phyloP scores from a whole-genome alignment of 2,797 vertebrate genomes.

The Amblyraja radiata region DNA sequence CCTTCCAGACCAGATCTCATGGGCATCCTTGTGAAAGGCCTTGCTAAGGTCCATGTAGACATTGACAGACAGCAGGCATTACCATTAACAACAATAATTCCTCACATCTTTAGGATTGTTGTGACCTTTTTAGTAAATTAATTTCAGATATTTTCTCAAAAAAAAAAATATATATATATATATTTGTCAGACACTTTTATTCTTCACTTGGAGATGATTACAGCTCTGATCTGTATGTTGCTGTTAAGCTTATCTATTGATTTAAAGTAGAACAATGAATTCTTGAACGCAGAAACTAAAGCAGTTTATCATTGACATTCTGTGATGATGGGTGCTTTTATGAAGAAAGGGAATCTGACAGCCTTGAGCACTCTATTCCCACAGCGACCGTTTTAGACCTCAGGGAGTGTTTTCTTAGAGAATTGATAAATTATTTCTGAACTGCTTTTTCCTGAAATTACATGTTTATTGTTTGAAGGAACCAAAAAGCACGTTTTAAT shows the following conservation, averaged over 20 bases:
- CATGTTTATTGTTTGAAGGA: background rate
- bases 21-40: no score
- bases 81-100: background rate
- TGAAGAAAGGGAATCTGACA: background rate
- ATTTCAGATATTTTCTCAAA: background rate
- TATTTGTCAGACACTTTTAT: background rate
- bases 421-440: constrained; percentile 10
- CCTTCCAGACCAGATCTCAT: no score
- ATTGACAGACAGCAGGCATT: background rate
- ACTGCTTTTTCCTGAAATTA: background rate
- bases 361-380: background rate
- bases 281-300: background rate
- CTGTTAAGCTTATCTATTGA: background rate
- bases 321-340: background rate
- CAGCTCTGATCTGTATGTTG: background rate
- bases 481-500: no score
- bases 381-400: background rate
- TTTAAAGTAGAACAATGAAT: background rate
- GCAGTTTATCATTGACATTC: background rate
- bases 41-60: no score
- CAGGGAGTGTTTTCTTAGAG: background rate
- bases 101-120: background rate
- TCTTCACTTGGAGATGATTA: background rate
- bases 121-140: background rate
- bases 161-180: background rate